Conservation (phyloP, 2,113 vertebrate genomes). For the Polypterus bichir region DNA sequence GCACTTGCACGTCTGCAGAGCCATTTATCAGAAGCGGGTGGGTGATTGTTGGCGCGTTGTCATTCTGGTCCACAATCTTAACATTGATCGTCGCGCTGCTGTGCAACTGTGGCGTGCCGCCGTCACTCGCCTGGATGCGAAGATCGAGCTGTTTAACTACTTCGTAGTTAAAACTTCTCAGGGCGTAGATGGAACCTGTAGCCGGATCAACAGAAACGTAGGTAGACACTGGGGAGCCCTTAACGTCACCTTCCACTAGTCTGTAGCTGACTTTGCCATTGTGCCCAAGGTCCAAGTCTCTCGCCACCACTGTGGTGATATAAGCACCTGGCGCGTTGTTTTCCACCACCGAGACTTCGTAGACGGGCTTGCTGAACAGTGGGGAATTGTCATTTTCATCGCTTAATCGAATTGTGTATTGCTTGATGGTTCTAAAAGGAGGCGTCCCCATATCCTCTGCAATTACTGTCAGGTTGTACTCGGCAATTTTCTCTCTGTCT, state of each 20-base stretch:
- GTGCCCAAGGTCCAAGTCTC: slow-evolving; percentile 65
- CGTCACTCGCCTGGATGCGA: slow-evolving; percentile 73
- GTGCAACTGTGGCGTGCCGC: slow-evolving; percentile 80
- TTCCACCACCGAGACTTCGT: slow-evolving; percentile 68
- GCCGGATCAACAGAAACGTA: slow-evolving; percentile 81
- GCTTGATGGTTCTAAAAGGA: slow-evolving; percentile 59
- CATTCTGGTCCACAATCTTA: slow-evolving; percentile 82
- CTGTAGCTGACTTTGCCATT: slow-evolving; percentile 76
- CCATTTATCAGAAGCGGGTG: slow-evolving; percentile 69
- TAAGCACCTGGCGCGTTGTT: slow-evolving; percentile 79
- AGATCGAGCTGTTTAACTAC: slow-evolving; percentile 72
- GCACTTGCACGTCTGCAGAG: slow-evolving; percentile 71
- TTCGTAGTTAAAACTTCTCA: slow-evolving; percentile 86
- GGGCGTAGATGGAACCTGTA: slow-evolving; percentile 76
- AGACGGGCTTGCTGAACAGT: slow-evolving; percentile 58
- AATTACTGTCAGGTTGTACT: slow-evolving; percentile 85
- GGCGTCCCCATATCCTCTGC: slow-evolving; percentile 82
- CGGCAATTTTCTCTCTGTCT: slow-evolving; percentile 71
- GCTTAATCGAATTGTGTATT: slow-evolving; percentile 65
- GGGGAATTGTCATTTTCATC: slow-evolving; percentile 88
- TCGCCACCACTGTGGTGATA: slow-evolving; percentile 65
- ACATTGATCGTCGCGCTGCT: slow-evolving; percentile 70
- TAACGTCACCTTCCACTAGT: slow-evolving; percentile 61
- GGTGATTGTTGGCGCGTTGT: slow-evolving; percentile 72
- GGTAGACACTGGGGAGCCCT: slow-evolving; percentile 67